A percentile compares a stretch with the other conserved stretches of the same genome.
Conservation (phyloP, 1,140 invertebrate genomes). For the Tetramorium alpestre region DNA sequence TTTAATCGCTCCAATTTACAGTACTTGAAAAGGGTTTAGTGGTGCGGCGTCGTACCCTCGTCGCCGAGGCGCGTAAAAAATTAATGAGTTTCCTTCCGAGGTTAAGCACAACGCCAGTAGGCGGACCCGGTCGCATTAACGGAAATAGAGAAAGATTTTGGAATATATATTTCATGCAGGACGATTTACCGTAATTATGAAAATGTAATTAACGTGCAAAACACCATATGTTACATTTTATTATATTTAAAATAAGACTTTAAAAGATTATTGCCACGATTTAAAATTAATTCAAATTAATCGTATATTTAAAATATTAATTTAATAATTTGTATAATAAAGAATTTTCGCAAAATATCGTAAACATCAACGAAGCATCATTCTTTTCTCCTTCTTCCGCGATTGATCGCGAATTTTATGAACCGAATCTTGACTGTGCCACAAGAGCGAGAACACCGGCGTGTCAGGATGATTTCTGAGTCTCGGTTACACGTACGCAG, state of each 20-base stretch:
- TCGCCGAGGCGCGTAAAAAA: conserved; percentile 63
- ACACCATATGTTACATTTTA: not conserved
- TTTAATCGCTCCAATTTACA: conserved; percentile 68
- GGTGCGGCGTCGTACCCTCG: conserved; percentile 45
- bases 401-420: conserved; percentile 9
- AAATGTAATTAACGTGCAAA: not conserved
- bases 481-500: not conserved
- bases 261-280: not conserved
- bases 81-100: conserved; percentile 72
- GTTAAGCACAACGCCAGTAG: conserved; percentile 58
- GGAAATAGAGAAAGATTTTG: not conserved
- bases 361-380: not conserved
- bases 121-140: conserved; percentile 23
- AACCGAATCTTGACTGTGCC: conserved; percentile 30
- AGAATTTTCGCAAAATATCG: not conserved
- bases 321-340: not conserved
- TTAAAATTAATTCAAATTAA: not conserved
- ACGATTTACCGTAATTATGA: not conserved
- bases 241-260: not conserved
- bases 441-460: not conserved
- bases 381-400: not conserved
- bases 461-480: conserved; percentile 45
- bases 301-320: too few relatives aligned
- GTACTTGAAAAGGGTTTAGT: conserved; percentile 60
- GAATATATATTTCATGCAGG: not conserved